These are phyloP conservation scores for Phalacrocorax aristotelis DNA, from an alignment of 2,113 vertebrate genomes.

Conservation along the genomic window DNA sequence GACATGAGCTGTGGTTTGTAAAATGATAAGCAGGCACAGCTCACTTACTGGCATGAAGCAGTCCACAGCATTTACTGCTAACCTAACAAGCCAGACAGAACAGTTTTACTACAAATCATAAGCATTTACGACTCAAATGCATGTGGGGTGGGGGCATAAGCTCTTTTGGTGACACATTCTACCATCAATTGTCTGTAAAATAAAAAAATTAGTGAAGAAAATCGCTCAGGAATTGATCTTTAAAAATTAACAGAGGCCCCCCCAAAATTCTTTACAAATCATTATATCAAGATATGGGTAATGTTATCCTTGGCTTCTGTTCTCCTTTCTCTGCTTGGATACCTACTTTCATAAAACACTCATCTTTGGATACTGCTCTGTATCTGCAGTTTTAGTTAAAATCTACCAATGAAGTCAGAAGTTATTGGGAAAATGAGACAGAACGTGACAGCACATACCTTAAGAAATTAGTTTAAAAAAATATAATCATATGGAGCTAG, in stretches of 20 bases:
- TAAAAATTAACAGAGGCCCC: not conserved
- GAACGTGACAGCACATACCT: rapidly evolving
- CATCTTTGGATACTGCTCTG: not conserved
- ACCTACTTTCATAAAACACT: not conserved
- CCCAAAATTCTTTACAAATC: not conserved
- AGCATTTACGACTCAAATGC: not conserved
- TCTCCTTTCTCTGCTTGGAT: not conserved
- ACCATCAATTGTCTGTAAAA: not conserved
- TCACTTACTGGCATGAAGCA: rapidly evolving
- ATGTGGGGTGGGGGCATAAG: rapidly evolving
- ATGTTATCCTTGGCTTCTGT: not conserved
- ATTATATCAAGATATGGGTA: too few relatives aligned
- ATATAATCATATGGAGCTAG: not conserved
- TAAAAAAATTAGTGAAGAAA: not conserved
- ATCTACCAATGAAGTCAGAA: not conserved
- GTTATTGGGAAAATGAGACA: not conserved
- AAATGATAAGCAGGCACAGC: rapidly evolving
- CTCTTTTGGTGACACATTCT: not conserved
- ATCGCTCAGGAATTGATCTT: rapidly evolving
- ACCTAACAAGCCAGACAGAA: rapidly evolving
- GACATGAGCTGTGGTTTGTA: rapidly evolving
- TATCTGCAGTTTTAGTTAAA: not conserved
- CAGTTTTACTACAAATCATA: rapidly evolving
- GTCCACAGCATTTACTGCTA: not conserved
- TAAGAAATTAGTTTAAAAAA: not conserved